Conservation (phyloP, 1,140 invertebrate species). For the Lysiphlebus fabarum region DNA sequence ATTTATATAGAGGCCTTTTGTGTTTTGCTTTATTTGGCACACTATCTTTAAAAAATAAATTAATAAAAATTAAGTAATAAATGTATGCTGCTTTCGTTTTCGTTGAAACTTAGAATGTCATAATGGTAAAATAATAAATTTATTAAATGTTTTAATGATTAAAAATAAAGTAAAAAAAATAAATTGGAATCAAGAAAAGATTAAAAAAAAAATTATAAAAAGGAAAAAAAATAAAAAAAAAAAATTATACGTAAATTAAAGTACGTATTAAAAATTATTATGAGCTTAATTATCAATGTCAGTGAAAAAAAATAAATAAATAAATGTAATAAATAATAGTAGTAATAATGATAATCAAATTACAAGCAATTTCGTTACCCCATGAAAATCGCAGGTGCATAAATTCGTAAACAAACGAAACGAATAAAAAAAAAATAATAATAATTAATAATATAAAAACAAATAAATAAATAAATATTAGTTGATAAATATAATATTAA, state of each 20-base stretch:
- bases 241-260: neutral
- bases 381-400: slow-evolving; percentile 6
- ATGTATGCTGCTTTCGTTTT: slow-evolving; percentile 16
- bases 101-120: slow-evolving; percentile 16
- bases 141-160: slow-evolving; percentile 1
- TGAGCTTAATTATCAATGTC: too few species aligned
- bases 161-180: too few species aligned
- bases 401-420: neutral
- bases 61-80: neutral
- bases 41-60: neutral
- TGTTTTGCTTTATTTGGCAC: neutral
- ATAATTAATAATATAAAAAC: neutral
- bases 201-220: too few species aligned
- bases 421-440: neutral
- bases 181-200: too few species aligned
- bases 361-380: slow-evolving; percentile 7
- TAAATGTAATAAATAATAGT: neutral
- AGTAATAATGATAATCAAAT: neutral
- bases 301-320: neutral
- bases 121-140: slow-evolving; percentile 13
- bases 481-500: too few species aligned
- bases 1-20: neutral
- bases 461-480: neutral
- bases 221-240: too few species aligned
- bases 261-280: neutral